Evolutionary conservation across 2,113 vertebrate species (phyloP), one percentile per base, ranked within the genome.

Genomic region (Atherinomorus stipes): DNA sequence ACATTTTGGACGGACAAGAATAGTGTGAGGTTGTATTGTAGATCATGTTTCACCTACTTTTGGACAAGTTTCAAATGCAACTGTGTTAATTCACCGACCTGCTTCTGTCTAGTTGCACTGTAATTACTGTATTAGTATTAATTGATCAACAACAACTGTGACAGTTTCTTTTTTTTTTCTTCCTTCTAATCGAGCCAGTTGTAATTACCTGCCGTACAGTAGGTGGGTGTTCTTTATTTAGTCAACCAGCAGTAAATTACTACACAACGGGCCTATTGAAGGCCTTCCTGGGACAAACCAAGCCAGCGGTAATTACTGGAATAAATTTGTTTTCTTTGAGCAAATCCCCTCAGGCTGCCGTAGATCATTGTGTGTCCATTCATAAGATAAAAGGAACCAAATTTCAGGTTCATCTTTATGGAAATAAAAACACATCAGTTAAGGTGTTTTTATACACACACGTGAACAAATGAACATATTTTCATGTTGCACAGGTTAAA

Each of bases 251-350:
- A 74, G 84, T 81, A 80, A 88, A 88, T 91, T 67, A 74, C 74
- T 58, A 71, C 42, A 80, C 77, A 21, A 11, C 59, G 23, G 57
- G 76, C 74, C 66, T 59, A 71, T 73, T 52, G 51, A 75, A 66
- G 70, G 52, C 65, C 74, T 78, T 83, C 71, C 71, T 50, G 71
- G 76, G 74, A 88, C 83, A 90, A 90, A 93, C 90, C 83, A 83
- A 84, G 72, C 26, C 86, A 82, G 89, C 69, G 85, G 85, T 87
- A 88, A 87, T 90, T 84, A 80, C 83, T 54, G 79, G 70, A 57
- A 81, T 74, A 85, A 86, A n/a, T n/a, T n/a, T n/a, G n/a, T n/a
- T n/a, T n/a, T n/a, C n/a, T n/a, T n/a, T n/a, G n/a, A n/a, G n/a
- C n/a, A n/a, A n/a, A 76, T 74, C 74, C 71, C 81, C 80, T 5